Percentiles rank a stretch among this genome's conserved stretches.
Evolutionary conservation across 1,140 invertebrate species (phyloP).

Genomic region (Liolophura sinensis): DNA sequence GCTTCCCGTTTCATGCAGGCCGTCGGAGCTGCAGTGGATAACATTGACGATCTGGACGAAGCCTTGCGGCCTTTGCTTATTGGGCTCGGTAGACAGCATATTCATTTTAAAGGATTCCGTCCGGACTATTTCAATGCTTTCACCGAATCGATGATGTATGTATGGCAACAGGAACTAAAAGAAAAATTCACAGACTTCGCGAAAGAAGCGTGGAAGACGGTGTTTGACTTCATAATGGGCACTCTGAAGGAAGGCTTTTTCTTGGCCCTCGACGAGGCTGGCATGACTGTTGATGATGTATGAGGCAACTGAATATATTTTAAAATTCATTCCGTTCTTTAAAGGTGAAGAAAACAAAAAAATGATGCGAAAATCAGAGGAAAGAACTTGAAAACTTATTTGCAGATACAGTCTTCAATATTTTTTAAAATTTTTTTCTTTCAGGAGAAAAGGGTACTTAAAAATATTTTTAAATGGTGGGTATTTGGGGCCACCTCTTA

Average conservation of each 20-base stretch:
- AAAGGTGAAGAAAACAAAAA: too few species aligned
- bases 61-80: constrained; percentile 24
- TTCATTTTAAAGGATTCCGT: constrained; percentile 31
- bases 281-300: too few species aligned
- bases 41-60: constrained; percentile 28
- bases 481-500: too few species aligned
- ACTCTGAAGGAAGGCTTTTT: constrained; percentile 28
- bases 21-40: constrained; percentile 35
- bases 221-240: constrained; percentile 35
- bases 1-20: constrained; percentile 43
- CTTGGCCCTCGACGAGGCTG: too few species aligned
- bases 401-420: too few species aligned
- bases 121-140: constrained; percentile 32
- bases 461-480: too few species aligned
- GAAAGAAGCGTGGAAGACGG: constrained; percentile 18
- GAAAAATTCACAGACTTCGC: constrained; percentile 16
- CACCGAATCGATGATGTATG: constrained; percentile 24
- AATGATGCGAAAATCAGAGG: too few species aligned
- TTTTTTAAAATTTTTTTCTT: too few species aligned
- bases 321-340: too few species aligned
- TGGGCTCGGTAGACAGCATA: constrained; percentile 31
- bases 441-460: too few species aligned
- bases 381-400: too few species aligned
- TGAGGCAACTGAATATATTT: too few species aligned
- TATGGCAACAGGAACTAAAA: constrained; percentile 27